These are phyloP conservation scores for Lithophane ornitopus DNA, from an alignment of 2,888 invertebrate genomes.

Conservation along the genomic window DNA sequence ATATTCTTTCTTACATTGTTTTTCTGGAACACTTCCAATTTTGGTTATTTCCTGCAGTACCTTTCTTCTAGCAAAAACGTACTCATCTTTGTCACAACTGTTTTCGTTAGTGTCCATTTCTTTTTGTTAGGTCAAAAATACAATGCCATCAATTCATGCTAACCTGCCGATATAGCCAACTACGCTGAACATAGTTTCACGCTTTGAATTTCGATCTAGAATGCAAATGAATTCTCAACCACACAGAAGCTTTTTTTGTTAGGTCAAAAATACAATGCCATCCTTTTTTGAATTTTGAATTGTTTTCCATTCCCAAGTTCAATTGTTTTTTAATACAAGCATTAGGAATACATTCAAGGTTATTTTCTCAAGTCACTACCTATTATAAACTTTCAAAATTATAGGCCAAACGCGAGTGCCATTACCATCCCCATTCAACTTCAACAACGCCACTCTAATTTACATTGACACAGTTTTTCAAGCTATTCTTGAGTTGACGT, in stretches of 20 bases:
- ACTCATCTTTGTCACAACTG: not conserved
- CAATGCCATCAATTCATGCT: too few relatives aligned
- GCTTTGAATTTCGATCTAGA: too few relatives aligned
- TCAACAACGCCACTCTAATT: conserved; percentile 37
- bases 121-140: not conserved
- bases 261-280: not conserved
- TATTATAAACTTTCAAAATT: not conserved
- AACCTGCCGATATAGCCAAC: too few relatives aligned
- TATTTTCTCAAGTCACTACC: not conserved
- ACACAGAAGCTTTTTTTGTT: too few relatives aligned
- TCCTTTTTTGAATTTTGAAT: not conserved
- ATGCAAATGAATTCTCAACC: too few relatives aligned
- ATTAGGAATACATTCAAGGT: not conserved
- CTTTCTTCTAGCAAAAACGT: not conserved
- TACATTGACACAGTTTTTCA: conserved; percentile 66
- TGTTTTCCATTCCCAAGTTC: not conserved
- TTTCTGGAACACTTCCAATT: not conserved
- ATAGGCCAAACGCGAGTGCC: not conserved
- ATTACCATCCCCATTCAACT: conserved; percentile 13
- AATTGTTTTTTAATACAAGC: not conserved
- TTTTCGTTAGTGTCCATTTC: not conserved
- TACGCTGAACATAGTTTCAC: too few relatives aligned
- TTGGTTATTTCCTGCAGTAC: not conserved
- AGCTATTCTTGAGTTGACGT: conserved; percentile 54
- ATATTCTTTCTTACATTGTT: not conserved